phyloP scores from a whole-genome alignment of 1,140 invertebrate species.

The Chlorops oryzae region DNA sequence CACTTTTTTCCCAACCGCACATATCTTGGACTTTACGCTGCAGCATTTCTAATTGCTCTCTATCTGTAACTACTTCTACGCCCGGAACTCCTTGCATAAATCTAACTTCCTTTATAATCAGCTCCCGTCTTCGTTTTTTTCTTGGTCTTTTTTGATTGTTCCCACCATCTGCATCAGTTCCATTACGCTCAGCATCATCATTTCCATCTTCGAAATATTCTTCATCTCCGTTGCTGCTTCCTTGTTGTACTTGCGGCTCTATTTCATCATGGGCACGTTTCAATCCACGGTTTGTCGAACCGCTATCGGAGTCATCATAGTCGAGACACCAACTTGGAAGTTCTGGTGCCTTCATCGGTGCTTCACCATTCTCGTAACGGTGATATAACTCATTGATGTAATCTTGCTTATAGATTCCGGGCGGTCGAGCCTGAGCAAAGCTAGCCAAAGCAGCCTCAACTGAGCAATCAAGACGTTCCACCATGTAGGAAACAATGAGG shows the following conservation, averaged over 20 bases:
- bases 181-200: conserved; percentile 8
- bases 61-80: conserved; percentile 51
- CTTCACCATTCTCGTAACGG: conserved; percentile 71
- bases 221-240: conserved; percentile 21
- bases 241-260: conserved; percentile 2
- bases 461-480: conserved; percentile 69
- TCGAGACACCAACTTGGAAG: conserved; percentile 74
- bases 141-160: conserved; percentile 13
- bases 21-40: conserved; percentile 73
- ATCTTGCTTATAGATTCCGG: conserved; percentile 74
- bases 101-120: conserved; percentile 52
- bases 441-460: conserved; percentile 72
- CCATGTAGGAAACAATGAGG: conserved; percentile 83
- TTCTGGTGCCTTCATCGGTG: conserved; percentile 64
- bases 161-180: conserved; percentile 15
- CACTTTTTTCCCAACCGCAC: conserved; percentile 70
- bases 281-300: not conserved
- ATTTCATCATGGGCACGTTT: conserved; percentile 14
- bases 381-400: conserved; percentile 67
- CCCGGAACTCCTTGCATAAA: conserved; percentile 80
- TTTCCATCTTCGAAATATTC: conserved; percentile 12
- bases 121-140: conserved; percentile 46
- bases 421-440: conserved; percentile 67
- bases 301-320: conserved; percentile 36
- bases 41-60: conserved; percentile 59